Conservation (phyloP, 2,888 invertebrate genomes). For the Nycteola revayana region DNA sequence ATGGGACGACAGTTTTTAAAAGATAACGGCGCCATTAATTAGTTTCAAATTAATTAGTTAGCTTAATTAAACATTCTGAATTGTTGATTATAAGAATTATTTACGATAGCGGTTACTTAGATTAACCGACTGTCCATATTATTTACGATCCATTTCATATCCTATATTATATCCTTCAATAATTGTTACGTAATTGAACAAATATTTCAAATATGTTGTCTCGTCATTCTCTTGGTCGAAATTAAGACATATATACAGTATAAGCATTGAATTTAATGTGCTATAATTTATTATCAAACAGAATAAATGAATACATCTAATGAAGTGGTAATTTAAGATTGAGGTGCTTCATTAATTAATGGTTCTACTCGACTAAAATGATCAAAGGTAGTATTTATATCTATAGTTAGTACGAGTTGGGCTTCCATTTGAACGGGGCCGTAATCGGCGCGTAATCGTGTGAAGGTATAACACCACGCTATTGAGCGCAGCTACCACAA, state of each 20-base stretch:
- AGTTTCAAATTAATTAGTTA: no score
- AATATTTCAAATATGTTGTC: conserved; percentile 21
- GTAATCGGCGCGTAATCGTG: conserved; percentile 64
- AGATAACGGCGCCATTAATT: no score
- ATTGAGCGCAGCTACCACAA: conserved; percentile 66
- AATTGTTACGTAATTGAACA: conserved; percentile 17
- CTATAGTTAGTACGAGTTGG: conserved; percentile 21
- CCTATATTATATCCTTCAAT: no score
- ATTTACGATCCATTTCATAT: conserved; percentile 15
- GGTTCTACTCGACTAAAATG: conserved; percentile 22
- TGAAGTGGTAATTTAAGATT: conserved; percentile 23
- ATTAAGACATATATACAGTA: conserved; percentile 8
- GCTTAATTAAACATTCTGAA: no score
- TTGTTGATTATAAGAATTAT: no score
- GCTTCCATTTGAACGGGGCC: conserved; percentile 54
- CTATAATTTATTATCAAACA: conserved; percentile 12
- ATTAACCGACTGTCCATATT: no score
- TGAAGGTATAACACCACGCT: conserved; percentile 64
- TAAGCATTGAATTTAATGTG: conserved; percentile 4
- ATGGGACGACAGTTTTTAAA: no score
- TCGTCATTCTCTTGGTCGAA: conserved; percentile 7
- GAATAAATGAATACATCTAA: conserved; percentile 19
- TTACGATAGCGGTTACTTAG: no score
- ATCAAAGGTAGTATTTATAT: conserved; percentile 14
- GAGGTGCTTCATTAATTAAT: conserved; percentile 25